These are phyloP conservation scores for Muricea muricata DNA, from an alignment of 92 coral and sea anemone species.

Conservation along the genomic window DNA sequence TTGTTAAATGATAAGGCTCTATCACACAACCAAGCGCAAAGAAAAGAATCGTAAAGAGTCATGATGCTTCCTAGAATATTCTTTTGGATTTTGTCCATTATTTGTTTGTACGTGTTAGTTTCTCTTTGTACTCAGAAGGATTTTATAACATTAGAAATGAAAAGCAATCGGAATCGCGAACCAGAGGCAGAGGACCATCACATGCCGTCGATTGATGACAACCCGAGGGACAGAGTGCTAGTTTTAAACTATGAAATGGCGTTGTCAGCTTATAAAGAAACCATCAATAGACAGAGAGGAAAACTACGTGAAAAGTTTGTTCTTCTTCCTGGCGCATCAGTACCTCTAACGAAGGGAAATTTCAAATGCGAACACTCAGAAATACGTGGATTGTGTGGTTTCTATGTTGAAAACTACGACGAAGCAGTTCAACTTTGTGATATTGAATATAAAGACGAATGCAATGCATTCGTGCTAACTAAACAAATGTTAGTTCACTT, in stretches of 20 bases:
- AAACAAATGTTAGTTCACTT: conserved; percentile 44
- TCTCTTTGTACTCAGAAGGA: background rate
- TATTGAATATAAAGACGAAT: conserved; percentile 26
- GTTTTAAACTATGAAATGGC: conserved; percentile 31
- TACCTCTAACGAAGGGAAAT: conserved; percentile 46
- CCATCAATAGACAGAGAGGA: conserved; percentile 28
- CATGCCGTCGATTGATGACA: conserved; percentile 10
- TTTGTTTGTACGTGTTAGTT: background rate
- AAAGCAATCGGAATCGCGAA: no score
- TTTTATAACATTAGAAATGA: background rate
- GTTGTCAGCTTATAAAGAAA: conserved; percentile 13
- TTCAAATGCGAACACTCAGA: conserved; percentile 64
- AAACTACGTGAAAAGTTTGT: conserved; percentile 15
- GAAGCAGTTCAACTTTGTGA: conserved; percentile 68
- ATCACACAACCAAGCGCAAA: no score
- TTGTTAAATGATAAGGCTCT: background rate
- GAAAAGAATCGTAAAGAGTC: background rate
- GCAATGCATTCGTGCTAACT: conserved; percentile 68
- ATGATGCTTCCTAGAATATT: conserved; percentile 7
- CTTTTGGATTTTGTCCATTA: conserved; percentile 14
- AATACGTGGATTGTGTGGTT: conserved; percentile 60
- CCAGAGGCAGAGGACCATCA: background rate
- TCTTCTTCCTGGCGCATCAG: background rate
- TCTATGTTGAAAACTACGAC: conserved; percentile 43
- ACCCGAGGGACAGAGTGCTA: conserved; percentile 11